Percentiles rank a stretch among this genome's conserved stretches.
Conservation (phyloP, 2,797 vertebrate genomes). For the Argentina silus region DNA sequence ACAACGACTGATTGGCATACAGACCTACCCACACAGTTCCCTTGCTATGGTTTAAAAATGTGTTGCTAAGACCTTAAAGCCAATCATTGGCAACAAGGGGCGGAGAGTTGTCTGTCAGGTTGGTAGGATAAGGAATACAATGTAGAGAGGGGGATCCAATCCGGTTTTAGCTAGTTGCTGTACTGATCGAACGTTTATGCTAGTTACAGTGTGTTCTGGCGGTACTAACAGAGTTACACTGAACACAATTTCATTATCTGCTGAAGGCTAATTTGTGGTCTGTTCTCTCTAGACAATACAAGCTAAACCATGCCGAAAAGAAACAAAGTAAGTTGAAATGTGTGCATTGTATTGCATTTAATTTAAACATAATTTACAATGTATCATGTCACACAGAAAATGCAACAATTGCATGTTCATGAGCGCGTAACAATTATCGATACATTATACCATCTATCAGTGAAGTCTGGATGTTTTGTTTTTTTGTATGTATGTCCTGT, state of each 20-base stretch:
- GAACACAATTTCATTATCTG: slow-evolving; percentile 24
- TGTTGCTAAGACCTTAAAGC: slow-evolving; percentile 66
- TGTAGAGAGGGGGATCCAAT: slow-evolving; percentile 77
- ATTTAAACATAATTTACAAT: not conserved
- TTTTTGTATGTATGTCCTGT: no score
- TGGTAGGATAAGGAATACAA: slow-evolving; percentile 75
- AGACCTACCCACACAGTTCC: slow-evolving; percentile 77
- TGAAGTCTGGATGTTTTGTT: slow-evolving; percentile 32
- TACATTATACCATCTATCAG: slow-evolving; percentile 33
- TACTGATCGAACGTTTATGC: slow-evolving; percentile 71
- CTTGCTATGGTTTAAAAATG: slow-evolving; percentile 80
- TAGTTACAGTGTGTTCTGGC: slow-evolving; percentile 59
- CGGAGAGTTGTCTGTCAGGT: slow-evolving; percentile 64
- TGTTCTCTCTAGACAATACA: slow-evolving; percentile 27
- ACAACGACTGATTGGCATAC: slow-evolving; percentile 75
- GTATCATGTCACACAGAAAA: not conserved
- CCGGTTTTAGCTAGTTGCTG: slow-evolving; percentile 83
- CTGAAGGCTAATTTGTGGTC: slow-evolving; percentile 32
- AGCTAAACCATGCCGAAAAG: slow-evolving; percentile 75
- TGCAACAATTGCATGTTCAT: slow-evolving; percentile 7
- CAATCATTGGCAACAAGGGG: slow-evolving; percentile 77
- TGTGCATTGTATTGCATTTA: slow-evolving; percentile 10
- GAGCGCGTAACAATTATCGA: not conserved
- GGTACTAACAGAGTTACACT: slow-evolving; percentile 31
- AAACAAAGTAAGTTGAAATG: slow-evolving; percentile 72